phyloP scores from a whole-genome alignment of 1,140 invertebrate genomes.

The Drosophila busckii region DNA sequence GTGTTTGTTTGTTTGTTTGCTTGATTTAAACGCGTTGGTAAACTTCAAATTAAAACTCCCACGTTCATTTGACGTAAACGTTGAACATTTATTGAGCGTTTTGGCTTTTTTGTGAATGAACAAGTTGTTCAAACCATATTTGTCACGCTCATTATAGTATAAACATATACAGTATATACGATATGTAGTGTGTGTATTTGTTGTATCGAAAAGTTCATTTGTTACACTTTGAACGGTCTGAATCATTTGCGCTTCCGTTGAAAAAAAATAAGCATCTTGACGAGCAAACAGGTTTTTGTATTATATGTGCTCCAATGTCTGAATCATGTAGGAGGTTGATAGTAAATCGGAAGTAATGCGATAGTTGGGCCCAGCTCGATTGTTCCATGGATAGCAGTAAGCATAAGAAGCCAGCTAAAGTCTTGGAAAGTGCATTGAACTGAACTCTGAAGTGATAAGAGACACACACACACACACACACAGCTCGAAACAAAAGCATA shows the following conservation, averaged over 20 bases:
- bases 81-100: not conserved
- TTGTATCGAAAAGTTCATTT: conserved; percentile 14
- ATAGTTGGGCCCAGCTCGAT: conserved; percentile 20
- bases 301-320: not conserved
- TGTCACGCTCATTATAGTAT: conserved; percentile 24
- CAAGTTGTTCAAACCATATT: conserved; percentile 59
- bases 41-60: conserved; percentile 45
- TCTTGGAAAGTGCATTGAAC: conserved; percentile 36
- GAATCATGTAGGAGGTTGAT: conserved; percentile 30
- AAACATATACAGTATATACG: conserved; percentile 13
- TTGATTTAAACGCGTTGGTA: conserved; percentile 41
- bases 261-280: conserved; percentile 20
- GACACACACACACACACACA: too few relatives aligned
- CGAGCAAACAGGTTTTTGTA: conserved; percentile 30
- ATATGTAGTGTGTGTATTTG: too few relatives aligned
- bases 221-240: conserved; percentile 25
- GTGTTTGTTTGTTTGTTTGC: conserved; percentile 15
- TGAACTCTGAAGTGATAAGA: conserved; percentile 31
- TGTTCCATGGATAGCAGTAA: conserved; percentile 17
- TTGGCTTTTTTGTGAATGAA: conserved; percentile 60
- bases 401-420: conserved; percentile 11
- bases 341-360: conserved; percentile 33
- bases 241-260: conserved; percentile 36
- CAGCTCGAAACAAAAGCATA: conserved; percentile 4
- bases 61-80: conserved; percentile 37